Evolutionary conservation across 2,113 vertebrate genomes (phyloP).

Genomic region (Lates calcarifer): DNA sequence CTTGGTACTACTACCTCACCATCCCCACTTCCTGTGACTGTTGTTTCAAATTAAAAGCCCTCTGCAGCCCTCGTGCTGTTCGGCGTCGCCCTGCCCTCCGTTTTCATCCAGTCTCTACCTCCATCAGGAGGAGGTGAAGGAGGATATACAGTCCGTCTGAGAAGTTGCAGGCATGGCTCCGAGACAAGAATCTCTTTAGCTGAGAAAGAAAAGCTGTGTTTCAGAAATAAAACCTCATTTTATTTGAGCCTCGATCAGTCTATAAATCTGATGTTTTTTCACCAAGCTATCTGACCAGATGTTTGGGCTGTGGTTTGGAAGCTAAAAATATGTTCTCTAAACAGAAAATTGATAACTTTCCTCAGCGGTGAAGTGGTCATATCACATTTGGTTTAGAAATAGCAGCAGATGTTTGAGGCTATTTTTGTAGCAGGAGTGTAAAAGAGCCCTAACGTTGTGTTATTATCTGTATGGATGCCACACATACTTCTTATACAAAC

Average conservation of each 20-base stretch:
- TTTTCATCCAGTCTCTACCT: too few species aligned
- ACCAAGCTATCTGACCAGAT: conserved; percentile 1
- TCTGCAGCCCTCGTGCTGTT: too few species aligned
- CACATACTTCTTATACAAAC: not conserved
- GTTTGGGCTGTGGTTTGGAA: too few species aligned
- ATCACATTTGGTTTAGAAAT: not conserved
- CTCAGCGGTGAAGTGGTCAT: not conserved
- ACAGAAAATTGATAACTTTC: not conserved
- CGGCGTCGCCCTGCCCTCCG: too few species aligned
- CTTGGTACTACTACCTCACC: too few species aligned
- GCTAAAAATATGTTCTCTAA: not conserved
- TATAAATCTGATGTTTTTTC: not conserved
- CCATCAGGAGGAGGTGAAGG: too few species aligned
- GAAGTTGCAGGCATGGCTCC: too few species aligned
- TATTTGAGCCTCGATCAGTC: not conserved
- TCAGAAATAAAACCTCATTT: not conserved
- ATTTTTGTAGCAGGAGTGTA: not conserved
- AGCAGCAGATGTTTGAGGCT: not conserved
- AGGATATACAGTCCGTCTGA: too few species aligned
- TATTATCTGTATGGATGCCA: rapidly evolving
- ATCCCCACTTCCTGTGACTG: too few species aligned
- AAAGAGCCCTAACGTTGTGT: not conserved
- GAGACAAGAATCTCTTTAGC: not conserved
- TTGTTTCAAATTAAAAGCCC: too few species aligned
- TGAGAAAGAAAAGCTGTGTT: not conserved